Base-by-base conservation (phyloP, 1,140 invertebrate species). In the Eriosoma lanigerum region DNA sequence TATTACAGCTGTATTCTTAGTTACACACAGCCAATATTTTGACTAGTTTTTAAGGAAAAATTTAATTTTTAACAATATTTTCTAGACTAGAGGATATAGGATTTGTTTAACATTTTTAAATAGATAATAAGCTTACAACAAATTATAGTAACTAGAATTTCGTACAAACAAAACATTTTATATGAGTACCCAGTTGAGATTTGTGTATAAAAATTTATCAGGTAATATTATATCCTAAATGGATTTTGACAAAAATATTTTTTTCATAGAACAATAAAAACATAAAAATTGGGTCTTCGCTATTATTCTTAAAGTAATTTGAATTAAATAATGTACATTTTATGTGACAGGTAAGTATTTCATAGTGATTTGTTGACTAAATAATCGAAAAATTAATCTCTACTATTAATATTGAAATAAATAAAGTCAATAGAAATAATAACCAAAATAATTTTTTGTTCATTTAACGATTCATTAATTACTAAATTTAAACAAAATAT, bases 21-120 rank as follows among this genome's bases (percentile, higher is more conserved):
- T 29, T 72, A 52, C 46, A 32, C 8, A 72, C 68, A 52, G 46
- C 15, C 15, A 70, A 70, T 52, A 6, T 24, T 72, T 46, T 72
- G 68, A 72, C 68, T 72, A 72, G 68, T 3, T 52, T 24, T n/a
- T 72, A 72, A 72, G 26, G 26, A 72, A 52, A 72, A 29, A 29
- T 17, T 70, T 19, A 29, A 29, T n/a, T 52, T 19, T 29, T 52
- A 19, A 48, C 26, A n/a, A 52, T n/a, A 12, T 10, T 15, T 32
- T 52, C 8, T 6, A 72, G 68, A 50, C 66, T 68, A 68, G 66
- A 64, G 44, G 2, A 52, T n/a, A 29, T 29, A 29, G 46, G 1
- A 70, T 50, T 70, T 50, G 46, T 17, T 48, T 50, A 72, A 72
- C 46, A 52, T 72, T 50, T 50, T 19, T 26, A 72, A 72, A 52